Evolutionary conservation across 1,140 invertebrate genomes (phyloP).

Genomic region (Prorops nasuta): DNA sequence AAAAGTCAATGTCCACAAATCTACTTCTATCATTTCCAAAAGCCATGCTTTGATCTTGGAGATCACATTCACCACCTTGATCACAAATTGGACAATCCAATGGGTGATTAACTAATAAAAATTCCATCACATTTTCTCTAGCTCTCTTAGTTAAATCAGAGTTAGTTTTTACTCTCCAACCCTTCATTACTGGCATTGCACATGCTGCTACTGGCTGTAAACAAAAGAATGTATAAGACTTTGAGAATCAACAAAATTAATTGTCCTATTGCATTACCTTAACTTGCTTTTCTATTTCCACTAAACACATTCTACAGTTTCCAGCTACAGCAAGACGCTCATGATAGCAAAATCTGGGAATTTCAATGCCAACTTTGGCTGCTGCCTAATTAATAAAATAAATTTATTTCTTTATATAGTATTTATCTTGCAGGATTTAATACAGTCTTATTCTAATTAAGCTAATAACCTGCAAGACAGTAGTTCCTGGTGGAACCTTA

Average conservation of each 20-base stretch:
- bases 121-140: conserved; percentile 98
- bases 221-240: conserved; percentile 31
- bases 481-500: conserved; percentile 92
- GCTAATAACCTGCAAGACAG: conserved; percentile 85
- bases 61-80: conserved; percentile 98
- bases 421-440: conserved; percentile 1
- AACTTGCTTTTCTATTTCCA: conserved; percentile 95
- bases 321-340: conserved; percentile 97
- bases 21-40: conserved; percentile 95
- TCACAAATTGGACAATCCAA: conserved; percentile 99
- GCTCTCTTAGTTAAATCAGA: conserved; percentile 94
- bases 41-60: conserved; percentile 99
- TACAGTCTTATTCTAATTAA: conserved; percentile 5
- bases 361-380: conserved; percentile 93
- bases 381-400: conserved; percentile 73
- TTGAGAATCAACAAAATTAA: neutral
- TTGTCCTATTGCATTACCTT: conserved; percentile 59
- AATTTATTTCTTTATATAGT: conserved; percentile 6
- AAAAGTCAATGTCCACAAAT: conserved; percentile 90
- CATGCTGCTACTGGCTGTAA: conserved; percentile 97
- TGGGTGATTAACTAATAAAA: conserved; percentile 96
- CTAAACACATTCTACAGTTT: conserved; percentile 98
- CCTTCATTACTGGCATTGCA: conserved; percentile 99
- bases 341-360: conserved; percentile 99
- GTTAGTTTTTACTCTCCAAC: conserved; percentile 95